Evolutionary conservation across 2,888 invertebrate genomes (phyloP).

Genomic region (Sarcophaga rosellei): DNA sequence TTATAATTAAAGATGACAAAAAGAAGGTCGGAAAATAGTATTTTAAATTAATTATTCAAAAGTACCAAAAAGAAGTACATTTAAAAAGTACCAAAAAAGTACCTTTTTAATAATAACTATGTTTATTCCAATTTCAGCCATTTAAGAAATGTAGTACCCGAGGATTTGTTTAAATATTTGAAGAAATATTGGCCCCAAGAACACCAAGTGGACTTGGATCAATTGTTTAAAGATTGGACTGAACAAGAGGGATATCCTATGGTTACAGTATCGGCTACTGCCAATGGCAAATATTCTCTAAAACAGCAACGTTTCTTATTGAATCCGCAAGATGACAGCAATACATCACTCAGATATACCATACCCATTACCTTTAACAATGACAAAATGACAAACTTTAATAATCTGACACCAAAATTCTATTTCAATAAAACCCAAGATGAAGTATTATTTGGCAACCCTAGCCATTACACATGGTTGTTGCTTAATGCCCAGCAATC

Average conservation of each 20-base stretch:
- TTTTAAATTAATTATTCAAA: neutral
- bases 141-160: conserved; percentile 81
- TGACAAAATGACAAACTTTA: conserved; percentile 71
- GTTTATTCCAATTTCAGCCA: conserved; percentile 68
- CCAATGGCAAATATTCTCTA: conserved; percentile 55
- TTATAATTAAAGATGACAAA: too few species aligned
- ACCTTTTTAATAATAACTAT: neutral
- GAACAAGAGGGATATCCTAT: conserved; percentile 86
- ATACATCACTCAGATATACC: conserved; percentile 72
- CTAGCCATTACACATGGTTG: conserved; percentile 74
- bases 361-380: conserved; percentile 77
- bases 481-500: conserved; percentile 77
- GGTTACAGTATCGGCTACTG: conserved; percentile 81
- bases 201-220: conserved; percentile 74
- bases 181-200: conserved; percentile 76
- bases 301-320: conserved; percentile 74
- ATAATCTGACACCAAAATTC: conserved; percentile 70
- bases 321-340: conserved; percentile 69
- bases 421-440: conserved; percentile 70
- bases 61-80: too few species aligned
- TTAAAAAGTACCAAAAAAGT: neutral
- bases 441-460: conserved; percentile 46
- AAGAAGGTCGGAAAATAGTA: too few species aligned
- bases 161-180: conserved; percentile 82
- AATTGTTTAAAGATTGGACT: conserved; percentile 84